Base-by-base conservation (phyloP, 2,888 invertebrate species). In the Taenaris catops region DNA sequence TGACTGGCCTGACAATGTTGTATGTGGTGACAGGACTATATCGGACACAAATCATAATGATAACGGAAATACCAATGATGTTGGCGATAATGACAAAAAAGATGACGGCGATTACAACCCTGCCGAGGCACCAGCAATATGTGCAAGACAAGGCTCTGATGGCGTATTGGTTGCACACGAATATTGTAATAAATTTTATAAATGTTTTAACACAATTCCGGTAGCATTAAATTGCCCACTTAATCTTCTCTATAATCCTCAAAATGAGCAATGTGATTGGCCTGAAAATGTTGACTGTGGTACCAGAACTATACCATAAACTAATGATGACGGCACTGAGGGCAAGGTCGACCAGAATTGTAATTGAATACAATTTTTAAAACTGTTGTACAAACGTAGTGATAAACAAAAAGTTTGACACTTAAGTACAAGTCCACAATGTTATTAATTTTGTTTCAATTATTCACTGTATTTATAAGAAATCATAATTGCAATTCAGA, bases 151-250 rank as follows among this genome's bases (percentile, higher is more conserved):
- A 31, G 45, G 35, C 8, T 59, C 60, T 3, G 25, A 55, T 7
- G 58, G 57, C 4, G 31, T 38, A 2, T 29, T 55, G 1, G 25
- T 62, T 6, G 61, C 61, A 10, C 63, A 62, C 32, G 62, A 63
- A 34, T 49, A 55, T 23, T 64, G 64, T 28, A 48, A 58, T 26
- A 48, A 60, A 28, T 64, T 55, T 35, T 64, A 55, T 12, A 34
- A 40, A 10, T 61, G 62, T 11, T 10, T 27, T 2, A 24, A 50
- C 6, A 56, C 53, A n/a, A 26, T 36, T 4, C 51, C 54, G 0
- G 41, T 53, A 3, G 21, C 43, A 0, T 1, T 48, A 0, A 20
- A n/a, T 2, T 67, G 66, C 34, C 50, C 48, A 0, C 28, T 21
- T 0, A 39, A 35, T 5, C 49, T 64, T 0, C 4, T 55, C 1